phyloP scores from a whole-genome alignment of 2,797 vertebrate genomes.

The Oreochromis mossambicus region DNA sequence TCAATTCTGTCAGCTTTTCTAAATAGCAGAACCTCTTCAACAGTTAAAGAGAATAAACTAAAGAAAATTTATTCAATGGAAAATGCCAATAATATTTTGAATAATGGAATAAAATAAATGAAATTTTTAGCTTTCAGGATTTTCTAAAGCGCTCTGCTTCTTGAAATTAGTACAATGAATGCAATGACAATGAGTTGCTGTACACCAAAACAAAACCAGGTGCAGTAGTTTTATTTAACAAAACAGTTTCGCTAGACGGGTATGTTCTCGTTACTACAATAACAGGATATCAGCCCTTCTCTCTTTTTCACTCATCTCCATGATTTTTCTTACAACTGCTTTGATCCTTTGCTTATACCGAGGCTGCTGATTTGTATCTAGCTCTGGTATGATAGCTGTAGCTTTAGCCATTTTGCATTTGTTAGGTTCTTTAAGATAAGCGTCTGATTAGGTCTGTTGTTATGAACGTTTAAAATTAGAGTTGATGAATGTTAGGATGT shows the following conservation, averaged over 20 bases:
- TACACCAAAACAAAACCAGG: background rate
- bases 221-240: background rate
- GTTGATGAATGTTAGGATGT: background rate
- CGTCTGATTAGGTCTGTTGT: accelerated
- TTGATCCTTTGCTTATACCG: background rate
- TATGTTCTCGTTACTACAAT: background rate
- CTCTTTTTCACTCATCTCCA: background rate
- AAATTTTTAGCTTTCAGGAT: background rate
- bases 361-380: background rate
- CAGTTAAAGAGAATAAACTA: background rate
- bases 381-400: background rate
- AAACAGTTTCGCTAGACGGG: background rate
- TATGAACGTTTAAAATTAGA: background rate
- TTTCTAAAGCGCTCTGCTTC: background rate
- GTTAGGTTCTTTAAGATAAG: background rate
- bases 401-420: background rate
- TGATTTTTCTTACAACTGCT: background rate
- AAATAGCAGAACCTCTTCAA: background rate
- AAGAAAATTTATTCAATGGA: background rate
- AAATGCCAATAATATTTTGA: background rate
- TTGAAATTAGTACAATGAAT: background rate
- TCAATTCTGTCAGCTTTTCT: background rate
- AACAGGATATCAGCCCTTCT: background rate
- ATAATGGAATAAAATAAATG: background rate
- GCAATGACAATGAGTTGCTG: background rate